Evolutionary conservation across 2,888 invertebrate species (phyloP), one percentile per base, ranked within the genome.

Genomic region (Chalcosyrphus nemorum): DNA sequence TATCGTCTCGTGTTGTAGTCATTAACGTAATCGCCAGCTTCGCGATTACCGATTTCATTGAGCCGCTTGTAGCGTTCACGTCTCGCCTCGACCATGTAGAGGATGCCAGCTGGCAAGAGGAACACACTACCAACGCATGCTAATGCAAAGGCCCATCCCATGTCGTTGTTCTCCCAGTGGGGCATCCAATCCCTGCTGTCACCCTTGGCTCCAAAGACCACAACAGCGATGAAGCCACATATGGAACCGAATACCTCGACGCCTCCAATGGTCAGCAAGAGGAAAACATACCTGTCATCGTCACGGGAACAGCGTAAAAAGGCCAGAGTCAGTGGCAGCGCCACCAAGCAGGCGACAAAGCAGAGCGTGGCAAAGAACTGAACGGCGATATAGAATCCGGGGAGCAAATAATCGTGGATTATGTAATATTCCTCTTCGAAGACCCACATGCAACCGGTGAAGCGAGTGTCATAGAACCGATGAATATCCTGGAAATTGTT

Each of bases 391-490:
- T 98, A 98, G 92, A 98, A 99, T 11, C 96, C 95, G 65, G 98
- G 98, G 87, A 97, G 92, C 2, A 99, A 92, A 88, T 97, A 95
- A 88, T 97, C 96, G 88, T 97, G 95, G 86, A 99, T 97, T 76
- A 98, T 98, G 89, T 98, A 97, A 90, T 97, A 98, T 92, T 99
- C 98, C 91, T 98, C 98, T 92, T 98, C 97, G 89, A 98, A 98
- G 80, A 99, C 96, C 98, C 98, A 99, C 96, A 97, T 97, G 89
- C 99, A 99, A 0, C 97, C 97, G 13, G 93, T 93, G 88, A 97
- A 97, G 65, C 93, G 93, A 4, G 94, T 95, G 88, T 98, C 97
- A 92, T 98, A 98, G 91, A 95, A 94, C 86, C 96, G 95, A 87
- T 96, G 95, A 3, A 96, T 94, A 90, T 98, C 98, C 91, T 96